Conservation (phyloP, 2,113 vertebrate species). For the Esox niger region DNA sequence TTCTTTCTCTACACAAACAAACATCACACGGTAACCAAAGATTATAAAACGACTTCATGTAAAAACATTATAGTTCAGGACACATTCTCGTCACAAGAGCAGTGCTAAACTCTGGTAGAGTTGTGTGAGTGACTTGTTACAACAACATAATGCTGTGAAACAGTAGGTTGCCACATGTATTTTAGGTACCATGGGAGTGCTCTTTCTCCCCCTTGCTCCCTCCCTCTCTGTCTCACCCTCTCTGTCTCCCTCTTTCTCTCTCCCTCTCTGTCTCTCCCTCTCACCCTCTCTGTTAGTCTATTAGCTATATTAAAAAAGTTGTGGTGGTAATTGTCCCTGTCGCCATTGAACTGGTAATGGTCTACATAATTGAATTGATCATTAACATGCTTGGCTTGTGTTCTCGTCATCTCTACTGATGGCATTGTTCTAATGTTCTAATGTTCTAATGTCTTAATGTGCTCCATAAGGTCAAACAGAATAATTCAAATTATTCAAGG, state of each 20-base stretch:
- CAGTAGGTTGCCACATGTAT: too few relatives aligned
- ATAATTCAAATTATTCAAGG: not conserved
- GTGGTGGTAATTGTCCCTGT: constrained; percentile 18
- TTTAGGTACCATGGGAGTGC: too few relatives aligned
- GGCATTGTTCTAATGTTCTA: not conserved
- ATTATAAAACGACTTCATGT: too few relatives aligned
- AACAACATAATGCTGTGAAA: too few relatives aligned
- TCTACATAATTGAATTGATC: constrained; percentile 17
- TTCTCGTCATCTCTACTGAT: not conserved
- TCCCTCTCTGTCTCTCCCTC: not conserved
- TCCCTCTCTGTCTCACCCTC: not conserved
- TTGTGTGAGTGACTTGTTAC: too few relatives aligned
- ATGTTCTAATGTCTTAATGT: not conserved
- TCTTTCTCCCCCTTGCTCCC: not conserved
- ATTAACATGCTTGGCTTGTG: not conserved
- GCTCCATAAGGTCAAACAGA: not conserved
- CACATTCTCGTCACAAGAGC: too few relatives aligned
- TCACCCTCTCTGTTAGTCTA: not conserved
- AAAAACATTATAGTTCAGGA: too few relatives aligned
- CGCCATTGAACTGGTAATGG: constrained; percentile 4
- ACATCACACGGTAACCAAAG: too few relatives aligned
- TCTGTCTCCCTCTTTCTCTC: not conserved
- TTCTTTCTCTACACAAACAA: too few relatives aligned
- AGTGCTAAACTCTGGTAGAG: too few relatives aligned
- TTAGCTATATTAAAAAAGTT: not conserved